Base-by-base conservation (phyloP, 2,888 invertebrate species). In the Hirtodrosophila confusa region DNA sequence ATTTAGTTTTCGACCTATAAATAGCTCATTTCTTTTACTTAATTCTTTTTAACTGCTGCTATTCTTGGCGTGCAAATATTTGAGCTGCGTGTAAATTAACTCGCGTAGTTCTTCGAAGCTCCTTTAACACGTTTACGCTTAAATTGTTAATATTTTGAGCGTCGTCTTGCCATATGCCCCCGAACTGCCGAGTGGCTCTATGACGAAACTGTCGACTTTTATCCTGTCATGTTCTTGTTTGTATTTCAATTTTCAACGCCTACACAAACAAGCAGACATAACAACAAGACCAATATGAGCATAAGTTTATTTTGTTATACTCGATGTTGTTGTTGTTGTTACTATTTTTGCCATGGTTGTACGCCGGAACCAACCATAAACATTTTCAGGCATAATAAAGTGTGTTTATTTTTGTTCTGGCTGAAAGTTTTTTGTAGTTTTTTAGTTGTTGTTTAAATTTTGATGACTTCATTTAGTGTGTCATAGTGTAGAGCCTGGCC, bases 41-140 rank as follows among this genome's bases (percentile, higher is more conserved):
- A 80, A 76, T 80, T 72, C 67, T 61, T 64, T 69, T 69, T 51
- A 62, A 61, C 71, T 74, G 70, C 66, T 70, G 75, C 75, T 57
- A 35, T 78, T 60, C 54, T 48, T 68, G 45, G 55, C 67, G 47
- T 44, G 69, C 80, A 87, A 87, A 83, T 84, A 87, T 83, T 83
- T 83, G 75, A 68, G 70, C 68, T 87, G 87, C 85, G 85, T 83
- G 85, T 63, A 83, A 83, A 87, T 83, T 87, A 87, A 82, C 87
- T 82, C 49, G 80, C 80, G 76, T 79, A 71, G 74, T 65, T 85
- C 64, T 61, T 67, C 67, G 72, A 54, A 45, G 75, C 72, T 61
- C 51, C 71, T 79, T 86, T 86, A 68, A 77, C 87, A 86, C 80
- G 85, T 77, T 82, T 84, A 60, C 70, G 69, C 67, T 80, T 86